A percentile compares a stretch with the other conserved stretches of the same genome.
Evolutionary conservation across 2,888 invertebrate species (phyloP).

Genomic region (Micropterix aruncella): DNA sequence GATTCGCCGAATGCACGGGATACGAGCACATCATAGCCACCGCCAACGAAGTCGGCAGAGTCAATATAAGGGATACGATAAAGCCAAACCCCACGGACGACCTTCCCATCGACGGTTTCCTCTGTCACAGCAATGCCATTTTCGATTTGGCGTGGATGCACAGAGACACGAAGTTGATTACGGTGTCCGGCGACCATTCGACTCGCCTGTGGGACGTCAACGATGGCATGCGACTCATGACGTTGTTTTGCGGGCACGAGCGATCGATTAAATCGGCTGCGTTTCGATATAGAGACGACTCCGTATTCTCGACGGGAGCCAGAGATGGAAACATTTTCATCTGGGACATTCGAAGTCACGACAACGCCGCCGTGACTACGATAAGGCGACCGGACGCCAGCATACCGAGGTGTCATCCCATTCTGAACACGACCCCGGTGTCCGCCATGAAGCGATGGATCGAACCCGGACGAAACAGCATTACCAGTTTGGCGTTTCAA

Average conservation of each 20-base stretch:
- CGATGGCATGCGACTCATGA: conserved; percentile 27
- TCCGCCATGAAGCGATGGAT: conserved; percentile 33
- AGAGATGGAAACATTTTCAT: conserved; percentile 76
- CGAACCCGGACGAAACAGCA: conserved; percentile 48
- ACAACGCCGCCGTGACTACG: conserved; percentile 20
- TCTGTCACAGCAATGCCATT: conserved; percentile 73
- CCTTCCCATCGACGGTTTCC: conserved; percentile 31
- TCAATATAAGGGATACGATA: conserved; percentile 52
- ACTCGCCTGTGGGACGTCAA: conserved; percentile 65
- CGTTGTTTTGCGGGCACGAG: conserved; percentile 61
- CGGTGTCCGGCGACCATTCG: conserved; percentile 76
- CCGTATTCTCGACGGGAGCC: conserved; percentile 77
- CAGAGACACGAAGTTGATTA: conserved; percentile 59
- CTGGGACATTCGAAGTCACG: conserved; percentile 61
- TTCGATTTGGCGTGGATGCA: conserved; percentile 84
- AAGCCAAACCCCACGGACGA: too few relatives aligned
- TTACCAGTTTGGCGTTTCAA: conserved; percentile 75
- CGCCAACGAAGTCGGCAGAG: conserved; percentile 75
- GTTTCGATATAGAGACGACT: conserved; percentile 52
- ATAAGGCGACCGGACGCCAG: conserved; percentile 54
- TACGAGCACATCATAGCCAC: conserved; percentile 62
- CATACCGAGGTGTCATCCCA: conserved; percentile 48
- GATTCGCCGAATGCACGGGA: conserved; percentile 53
- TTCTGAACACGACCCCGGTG: conserved; percentile 19
- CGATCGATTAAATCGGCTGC: conserved; percentile 73